Conservation (phyloP, 1,140 invertebrate genomes). For the Drosophila kurseongensis region DNA sequence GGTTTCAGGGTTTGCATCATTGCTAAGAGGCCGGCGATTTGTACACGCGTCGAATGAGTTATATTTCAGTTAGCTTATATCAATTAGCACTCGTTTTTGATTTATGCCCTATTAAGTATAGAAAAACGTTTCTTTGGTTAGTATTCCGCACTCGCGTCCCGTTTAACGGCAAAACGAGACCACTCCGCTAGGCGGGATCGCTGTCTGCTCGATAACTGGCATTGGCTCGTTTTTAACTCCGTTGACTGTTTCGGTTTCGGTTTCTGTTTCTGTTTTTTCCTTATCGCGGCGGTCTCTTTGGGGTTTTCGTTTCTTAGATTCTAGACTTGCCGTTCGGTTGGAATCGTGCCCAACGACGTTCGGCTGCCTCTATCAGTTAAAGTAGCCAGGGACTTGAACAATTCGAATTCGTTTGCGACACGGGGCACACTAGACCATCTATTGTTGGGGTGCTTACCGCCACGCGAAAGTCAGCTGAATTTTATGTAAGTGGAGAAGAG, state of each 20-base stretch:
- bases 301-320: conserved; percentile 12
- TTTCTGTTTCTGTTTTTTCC: conserved; percentile 1
- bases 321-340: conserved; percentile 18
- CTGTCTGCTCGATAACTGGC: conserved; percentile 65
- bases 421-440: conserved; percentile 25
- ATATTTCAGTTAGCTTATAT: conserved; percentile 19
- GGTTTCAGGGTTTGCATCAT: conserved; percentile 85
- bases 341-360: conserved; percentile 9
- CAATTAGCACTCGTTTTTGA: conserved; percentile 3
- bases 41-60: conserved; percentile 55
- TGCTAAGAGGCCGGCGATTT: conserved; percentile 56
- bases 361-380: conserved; percentile 39
- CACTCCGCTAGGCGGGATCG: conserved; percentile 35
- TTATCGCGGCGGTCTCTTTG: conserved; percentile 40
- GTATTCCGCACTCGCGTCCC: conserved; percentile 27
- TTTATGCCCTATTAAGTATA: conserved; percentile 3
- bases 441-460: conserved; percentile 9
- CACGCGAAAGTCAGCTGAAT: neutral
- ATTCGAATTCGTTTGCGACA: conserved; percentile 36
- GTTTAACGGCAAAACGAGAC: conserved; percentile 1
- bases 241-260: conserved; percentile 6
- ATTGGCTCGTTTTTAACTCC: conserved; percentile 22
- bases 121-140: conserved; percentile 4
- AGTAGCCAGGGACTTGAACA: conserved; percentile 34
- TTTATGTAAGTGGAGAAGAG: conserved; percentile 17